Conservation (phyloP, 2,888 invertebrate genomes). For the Melieria omissa region DNA sequence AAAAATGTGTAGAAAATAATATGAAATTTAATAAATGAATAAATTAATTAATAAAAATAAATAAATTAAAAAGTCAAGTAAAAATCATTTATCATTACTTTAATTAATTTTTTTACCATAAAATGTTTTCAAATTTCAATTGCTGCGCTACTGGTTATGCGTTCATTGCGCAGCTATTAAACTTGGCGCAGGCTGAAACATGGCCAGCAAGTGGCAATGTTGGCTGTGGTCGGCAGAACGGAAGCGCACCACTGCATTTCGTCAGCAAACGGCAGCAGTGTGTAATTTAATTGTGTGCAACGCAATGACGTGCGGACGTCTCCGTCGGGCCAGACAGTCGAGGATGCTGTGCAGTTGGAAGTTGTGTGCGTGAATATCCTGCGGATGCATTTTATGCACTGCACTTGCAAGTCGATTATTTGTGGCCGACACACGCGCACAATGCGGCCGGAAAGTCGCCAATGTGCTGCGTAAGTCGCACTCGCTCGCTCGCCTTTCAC, state of each 20-base stretch:
- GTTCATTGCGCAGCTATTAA: conserved; percentile 28
- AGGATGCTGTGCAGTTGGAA: not conserved
- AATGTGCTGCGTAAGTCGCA: too few relatives aligned
- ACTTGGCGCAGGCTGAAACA: conserved; percentile 3
- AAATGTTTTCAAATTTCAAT: not conserved
- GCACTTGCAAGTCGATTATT: conserved; percentile 10
- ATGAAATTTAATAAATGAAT: too few relatives aligned
- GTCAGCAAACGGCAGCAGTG: conserved; percentile 8
- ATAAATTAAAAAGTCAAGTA: too few relatives aligned
- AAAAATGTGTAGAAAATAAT: too few relatives aligned
- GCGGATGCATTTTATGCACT: not conserved
- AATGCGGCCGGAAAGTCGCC: too few relatives aligned
- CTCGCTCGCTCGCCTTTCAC: too few relatives aligned
- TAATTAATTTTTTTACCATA: too few relatives aligned
- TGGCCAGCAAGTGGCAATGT: not conserved
- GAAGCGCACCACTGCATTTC: not conserved
- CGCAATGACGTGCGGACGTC: not conserved
- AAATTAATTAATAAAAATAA: too few relatives aligned
- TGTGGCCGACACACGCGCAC: not conserved
- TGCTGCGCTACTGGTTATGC: not conserved
- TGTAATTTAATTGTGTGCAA: conserved; percentile 25
- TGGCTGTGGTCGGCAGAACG: not conserved
- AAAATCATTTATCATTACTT: too few relatives aligned
- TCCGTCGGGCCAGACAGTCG: not conserved
- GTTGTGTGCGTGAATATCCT: not conserved